Percentiles rank a stretch among this genome's conserved stretches.
These are phyloP conservation scores for Strigamia maritima DNA, from an alignment of 2,888 invertebrate species.

Conservation along the genomic window DNA sequence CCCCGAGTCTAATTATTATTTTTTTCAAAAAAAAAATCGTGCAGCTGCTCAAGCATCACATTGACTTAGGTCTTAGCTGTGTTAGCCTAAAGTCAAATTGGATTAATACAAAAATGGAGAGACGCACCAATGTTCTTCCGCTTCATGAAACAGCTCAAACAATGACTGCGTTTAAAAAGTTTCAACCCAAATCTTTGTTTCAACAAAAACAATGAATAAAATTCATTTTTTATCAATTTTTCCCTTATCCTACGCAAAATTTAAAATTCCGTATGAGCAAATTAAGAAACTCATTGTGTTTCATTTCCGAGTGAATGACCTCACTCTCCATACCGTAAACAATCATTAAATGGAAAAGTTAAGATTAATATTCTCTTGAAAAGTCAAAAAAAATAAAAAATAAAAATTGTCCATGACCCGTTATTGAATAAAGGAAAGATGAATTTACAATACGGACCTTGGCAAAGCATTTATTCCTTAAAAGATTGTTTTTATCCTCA, in stretches of 20 bases:
- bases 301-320: background rate
- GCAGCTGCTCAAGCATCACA: background rate
- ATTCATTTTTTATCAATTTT: no score
- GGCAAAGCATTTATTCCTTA: slow-evolving; percentile 6
- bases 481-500: background rate
- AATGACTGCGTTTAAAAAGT: background rate
- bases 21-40: no score
- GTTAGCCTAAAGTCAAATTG: background rate
- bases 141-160: background rate
- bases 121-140: background rate
- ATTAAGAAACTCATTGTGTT: background rate
- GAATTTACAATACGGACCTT: background rate
- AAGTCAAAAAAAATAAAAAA: background rate
- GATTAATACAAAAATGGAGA: background rate
- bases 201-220: no score
- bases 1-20: background rate
- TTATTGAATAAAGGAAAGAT: background rate
- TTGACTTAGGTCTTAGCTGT: background rate
- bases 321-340: background rate
- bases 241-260: background rate
- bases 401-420: background rate
- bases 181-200: no score
- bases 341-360: background rate
- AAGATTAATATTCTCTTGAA: background rate
- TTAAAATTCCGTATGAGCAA: no score